phyloP scores from a whole-genome alignment of 2,113 vertebrate species.

The Rhodinocichla rosea region DNA sequence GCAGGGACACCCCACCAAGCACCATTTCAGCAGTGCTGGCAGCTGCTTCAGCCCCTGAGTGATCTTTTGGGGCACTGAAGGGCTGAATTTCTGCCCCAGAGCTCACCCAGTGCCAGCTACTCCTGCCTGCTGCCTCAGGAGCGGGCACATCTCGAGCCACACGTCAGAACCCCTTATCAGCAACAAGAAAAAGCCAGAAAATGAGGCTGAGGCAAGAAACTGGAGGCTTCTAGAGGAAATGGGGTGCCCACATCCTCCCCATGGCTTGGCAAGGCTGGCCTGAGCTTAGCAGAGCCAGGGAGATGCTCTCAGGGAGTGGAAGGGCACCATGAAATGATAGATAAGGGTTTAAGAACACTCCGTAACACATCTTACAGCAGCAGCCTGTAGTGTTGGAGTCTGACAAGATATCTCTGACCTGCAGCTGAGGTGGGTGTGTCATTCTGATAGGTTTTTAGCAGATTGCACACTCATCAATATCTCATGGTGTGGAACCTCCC shows the following conservation, averaged over 20 bases:
- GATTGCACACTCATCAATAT: rapidly evolving
- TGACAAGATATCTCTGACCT: not conserved
- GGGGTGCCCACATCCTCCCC: not conserved
- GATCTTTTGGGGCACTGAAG: not conserved
- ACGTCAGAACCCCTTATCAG: not conserved
- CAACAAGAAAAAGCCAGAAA: not conserved
- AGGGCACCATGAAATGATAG: not conserved
- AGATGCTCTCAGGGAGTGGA: not conserved
- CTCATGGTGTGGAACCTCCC: not conserved
- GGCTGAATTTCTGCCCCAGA: not conserved
- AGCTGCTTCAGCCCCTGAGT: not conserved
- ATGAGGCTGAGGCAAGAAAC: not conserved
- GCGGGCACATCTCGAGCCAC: not conserved
- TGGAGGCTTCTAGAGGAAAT: not conserved
- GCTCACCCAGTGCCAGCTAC: not conserved
- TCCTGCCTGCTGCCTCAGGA: not conserved
- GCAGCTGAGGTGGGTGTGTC: rapidly evolving
- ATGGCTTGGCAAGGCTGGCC: not conserved
- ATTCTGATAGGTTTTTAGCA: not conserved
- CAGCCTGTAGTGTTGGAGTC: not conserved
- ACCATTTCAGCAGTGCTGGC: not conserved
- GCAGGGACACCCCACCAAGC: not conserved
- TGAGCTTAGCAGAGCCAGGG: not conserved
- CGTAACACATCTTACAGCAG: rapidly evolving
- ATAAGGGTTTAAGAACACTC: no score